A percentile compares a stretch with the other conserved stretches of the same genome.
These are phyloP conservation scores for Drosophila repleta DNA, from an alignment of 1,140 invertebrate species.

Conservation along the genomic window DNA sequence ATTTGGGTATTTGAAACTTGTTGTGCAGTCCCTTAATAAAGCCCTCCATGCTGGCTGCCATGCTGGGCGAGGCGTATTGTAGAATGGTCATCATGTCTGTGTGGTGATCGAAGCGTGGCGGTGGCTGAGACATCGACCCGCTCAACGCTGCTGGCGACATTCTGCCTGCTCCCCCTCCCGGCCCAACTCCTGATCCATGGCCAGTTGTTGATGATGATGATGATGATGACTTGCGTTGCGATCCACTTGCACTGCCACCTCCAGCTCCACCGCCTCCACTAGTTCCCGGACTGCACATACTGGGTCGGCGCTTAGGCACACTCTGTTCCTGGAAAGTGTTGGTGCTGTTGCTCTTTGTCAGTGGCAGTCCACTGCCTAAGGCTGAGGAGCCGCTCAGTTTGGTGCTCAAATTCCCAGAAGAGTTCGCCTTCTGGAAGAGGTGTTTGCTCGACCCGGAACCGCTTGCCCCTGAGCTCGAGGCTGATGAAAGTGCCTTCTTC, in stretches of 20 bases:
- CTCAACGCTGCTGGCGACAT: slow-evolving; percentile 61
- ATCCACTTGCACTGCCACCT: slow-evolving; percentile 9
- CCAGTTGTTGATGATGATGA: too few species aligned
- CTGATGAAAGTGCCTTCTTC: slow-evolving; percentile 53
- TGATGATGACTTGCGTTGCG: slow-evolving; percentile 45
- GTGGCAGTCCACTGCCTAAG: slow-evolving; percentile 47
- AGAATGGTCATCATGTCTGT: slow-evolving; percentile 83
- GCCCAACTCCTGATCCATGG: slow-evolving; percentile 15
- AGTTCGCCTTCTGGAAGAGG: slow-evolving; percentile 79
- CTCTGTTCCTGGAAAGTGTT: slow-evolving; percentile 64
- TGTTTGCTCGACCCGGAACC: slow-evolving; percentile 57
- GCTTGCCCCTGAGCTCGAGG: slow-evolving; percentile 17
- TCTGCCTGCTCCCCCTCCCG: slow-evolving; percentile 24
- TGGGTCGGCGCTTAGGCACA: slow-evolving; percentile 58
- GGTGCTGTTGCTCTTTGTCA: slow-evolving; percentile 77
- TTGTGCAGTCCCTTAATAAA: slow-evolving; percentile 91
- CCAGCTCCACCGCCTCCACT: slow-evolving; percentile 20
- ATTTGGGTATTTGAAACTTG: slow-evolving; percentile 94
- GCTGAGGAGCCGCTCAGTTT: slow-evolving; percentile 55
- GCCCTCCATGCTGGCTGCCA: slow-evolving; percentile 86
- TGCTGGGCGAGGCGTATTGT: slow-evolving; percentile 74
- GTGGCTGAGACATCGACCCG: slow-evolving; percentile 61
- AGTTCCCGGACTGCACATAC: slow-evolving; percentile 46
- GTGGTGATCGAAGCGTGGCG: slow-evolving; percentile 70
- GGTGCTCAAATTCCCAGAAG: slow-evolving; percentile 72